Percentiles rank a stretch among this genome's conserved stretches.
phyloP scores from a whole-genome alignment of 2,113 vertebrate genomes.

The Chelonoidis abingdonii region DNA sequence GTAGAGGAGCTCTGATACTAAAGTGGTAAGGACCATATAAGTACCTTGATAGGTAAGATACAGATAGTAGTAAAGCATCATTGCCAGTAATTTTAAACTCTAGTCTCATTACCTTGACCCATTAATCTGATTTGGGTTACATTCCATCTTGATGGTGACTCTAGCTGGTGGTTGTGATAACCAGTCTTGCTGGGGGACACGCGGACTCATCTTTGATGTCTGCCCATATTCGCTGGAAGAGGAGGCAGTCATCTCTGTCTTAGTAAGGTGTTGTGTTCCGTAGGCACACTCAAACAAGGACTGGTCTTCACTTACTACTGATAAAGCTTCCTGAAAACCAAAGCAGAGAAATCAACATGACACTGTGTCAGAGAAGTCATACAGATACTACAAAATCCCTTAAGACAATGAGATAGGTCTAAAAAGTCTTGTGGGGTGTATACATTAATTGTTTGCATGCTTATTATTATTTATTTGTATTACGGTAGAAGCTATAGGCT shows the following conservation, averaged over 20 bases:
- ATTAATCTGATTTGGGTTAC: slow-evolving; percentile 85
- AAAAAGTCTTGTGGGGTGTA: background rate
- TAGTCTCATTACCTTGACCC: slow-evolving; percentile 85
- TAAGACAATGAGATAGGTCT: background rate
- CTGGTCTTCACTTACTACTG: slow-evolving; percentile 92
- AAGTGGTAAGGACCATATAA: background rate
- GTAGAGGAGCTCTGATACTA: background rate
- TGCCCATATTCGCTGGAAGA: slow-evolving; percentile 89
- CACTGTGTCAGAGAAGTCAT: background rate
- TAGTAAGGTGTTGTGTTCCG: slow-evolving; percentile 84
- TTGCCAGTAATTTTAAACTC: background rate
- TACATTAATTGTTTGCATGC: fast-evolving
- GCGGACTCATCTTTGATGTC: slow-evolving; percentile 88
- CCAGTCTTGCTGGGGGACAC: slow-evolving; percentile 90
- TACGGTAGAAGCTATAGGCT: fast-evolving
- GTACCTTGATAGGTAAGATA: background rate
- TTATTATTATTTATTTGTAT: fast-evolving
- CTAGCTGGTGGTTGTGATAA: slow-evolving; percentile 83
- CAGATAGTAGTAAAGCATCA: background rate
- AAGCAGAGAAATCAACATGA: background rate
- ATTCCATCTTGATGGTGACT: slow-evolving; percentile 93
- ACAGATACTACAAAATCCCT: fast-evolving
- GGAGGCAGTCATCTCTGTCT: slow-evolving; percentile 90
- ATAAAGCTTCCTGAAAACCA: slow-evolving; percentile 85
- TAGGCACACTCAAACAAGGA: slow-evolving; percentile 91